Evolutionary conservation across 2,113 vertebrate genomes (phyloP).

Genomic region (Sphyrna mokarran): DNA sequence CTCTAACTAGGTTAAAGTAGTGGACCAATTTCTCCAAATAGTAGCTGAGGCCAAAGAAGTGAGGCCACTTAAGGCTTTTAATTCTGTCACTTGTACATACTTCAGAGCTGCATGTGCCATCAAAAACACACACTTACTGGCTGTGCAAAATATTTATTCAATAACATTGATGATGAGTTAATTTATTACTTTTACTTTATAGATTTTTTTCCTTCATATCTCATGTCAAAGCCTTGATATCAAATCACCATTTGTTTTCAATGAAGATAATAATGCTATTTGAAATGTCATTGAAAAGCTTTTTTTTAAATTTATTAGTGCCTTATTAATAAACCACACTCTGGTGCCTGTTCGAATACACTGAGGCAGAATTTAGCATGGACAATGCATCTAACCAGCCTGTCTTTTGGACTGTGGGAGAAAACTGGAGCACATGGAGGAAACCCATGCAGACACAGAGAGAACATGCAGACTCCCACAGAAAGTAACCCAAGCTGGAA

Average conservation of each 20-base stretch:
- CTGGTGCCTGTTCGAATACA: no score
- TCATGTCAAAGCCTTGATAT: not conserved
- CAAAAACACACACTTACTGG: not conserved
- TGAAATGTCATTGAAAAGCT: not conserved
- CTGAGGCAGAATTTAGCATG: no score
- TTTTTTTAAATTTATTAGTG: no score
- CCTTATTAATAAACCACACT: no score
- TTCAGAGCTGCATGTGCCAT: not conserved
- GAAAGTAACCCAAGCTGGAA: no score
- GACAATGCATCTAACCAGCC: no score
- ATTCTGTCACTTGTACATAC: not conserved
- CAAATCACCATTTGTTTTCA: not conserved
- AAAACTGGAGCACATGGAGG: no score
- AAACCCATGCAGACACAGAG: no score
- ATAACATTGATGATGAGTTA: not conserved
- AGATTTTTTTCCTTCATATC: not conserved
- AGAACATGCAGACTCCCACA: no score
- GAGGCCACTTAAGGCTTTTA: slow-evolving; percentile 14
- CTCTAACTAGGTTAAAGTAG: slow-evolving; percentile 52
- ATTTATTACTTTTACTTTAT: not conserved
- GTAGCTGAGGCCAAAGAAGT: slow-evolving; percentile 22
- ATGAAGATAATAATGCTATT: no score
- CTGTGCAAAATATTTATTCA: not conserved
- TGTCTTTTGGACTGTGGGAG: no score
- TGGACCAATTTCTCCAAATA: slow-evolving; percentile 39